Percentiles rank a stretch among this genome's conserved stretches.
Evolutionary conservation across 2,888 invertebrate genomes (phyloP).

Genomic region (Hyppa rectilinea): DNA sequence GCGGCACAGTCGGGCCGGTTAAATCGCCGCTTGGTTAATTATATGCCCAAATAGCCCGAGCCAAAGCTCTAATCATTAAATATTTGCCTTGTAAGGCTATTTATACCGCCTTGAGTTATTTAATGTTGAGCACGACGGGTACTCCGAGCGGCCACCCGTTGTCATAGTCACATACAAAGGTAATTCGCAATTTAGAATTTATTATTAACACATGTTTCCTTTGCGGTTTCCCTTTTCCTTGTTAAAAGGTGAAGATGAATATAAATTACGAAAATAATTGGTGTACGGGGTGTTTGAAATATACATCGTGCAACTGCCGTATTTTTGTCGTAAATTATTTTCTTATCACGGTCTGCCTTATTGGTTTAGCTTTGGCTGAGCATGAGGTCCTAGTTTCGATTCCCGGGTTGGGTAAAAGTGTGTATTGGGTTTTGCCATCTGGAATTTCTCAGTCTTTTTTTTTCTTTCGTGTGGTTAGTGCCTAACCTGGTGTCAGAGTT

Average conservation of each 20-base stretch:
- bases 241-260: constrained; percentile 29
- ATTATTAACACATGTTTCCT: constrained; percentile 16
- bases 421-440: too few species aligned
- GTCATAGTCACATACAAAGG: constrained; percentile 24
- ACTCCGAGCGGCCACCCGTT: not conserved
- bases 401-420: too few species aligned
- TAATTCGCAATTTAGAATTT: constrained; percentile 34
- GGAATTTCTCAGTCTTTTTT: too few species aligned
- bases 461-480: too few species aligned
- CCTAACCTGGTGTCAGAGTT: too few species aligned
- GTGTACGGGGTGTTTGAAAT: constrained; percentile 9
- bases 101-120: constrained; percentile 3
- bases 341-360: too few species aligned
- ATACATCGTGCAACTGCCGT: not conserved
- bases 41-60: constrained; percentile 18
- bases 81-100: constrained; percentile 13
- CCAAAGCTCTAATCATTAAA: constrained; percentile 26
- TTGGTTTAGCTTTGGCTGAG: too few species aligned
- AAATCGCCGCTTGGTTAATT: constrained; percentile 36
- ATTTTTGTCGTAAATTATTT: not conserved
- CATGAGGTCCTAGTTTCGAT: too few species aligned
- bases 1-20: constrained; percentile 4
- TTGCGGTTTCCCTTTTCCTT: constrained; percentile 25
- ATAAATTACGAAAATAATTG: constrained; percentile 29
- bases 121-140: constrained; percentile 1